These are phyloP conservation scores for Cyprinella venusta DNA, from an alignment of 2,797 vertebrate species.

Conservation along the genomic window DNA sequence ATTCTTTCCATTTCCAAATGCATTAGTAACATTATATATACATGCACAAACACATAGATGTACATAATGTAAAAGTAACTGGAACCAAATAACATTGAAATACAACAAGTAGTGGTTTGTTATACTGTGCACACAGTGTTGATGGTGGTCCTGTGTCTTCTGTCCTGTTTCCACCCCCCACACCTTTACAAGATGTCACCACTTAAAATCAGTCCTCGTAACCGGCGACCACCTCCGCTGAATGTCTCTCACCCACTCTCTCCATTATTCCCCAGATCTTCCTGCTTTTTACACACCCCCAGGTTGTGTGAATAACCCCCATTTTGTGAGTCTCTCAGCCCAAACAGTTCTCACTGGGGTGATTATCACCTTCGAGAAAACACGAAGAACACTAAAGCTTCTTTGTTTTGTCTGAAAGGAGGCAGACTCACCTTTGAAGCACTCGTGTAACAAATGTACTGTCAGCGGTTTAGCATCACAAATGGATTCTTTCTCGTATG, in stretches of 20 bases:
- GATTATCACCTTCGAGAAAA: conserved; percentile 52
- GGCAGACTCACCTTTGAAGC: conserved; percentile 51
- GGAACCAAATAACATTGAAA: background rate
- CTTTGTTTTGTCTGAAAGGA: conserved; percentile 57
- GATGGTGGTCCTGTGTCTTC: background rate
- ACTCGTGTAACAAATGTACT: conserved; percentile 53
- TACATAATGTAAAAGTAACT: background rate
- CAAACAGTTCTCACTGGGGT: conserved; percentile 48
- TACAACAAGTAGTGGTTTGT: background rate
- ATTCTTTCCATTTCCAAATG: background rate
- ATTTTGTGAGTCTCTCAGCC: conserved; percentile 50
- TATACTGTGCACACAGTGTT: background rate
- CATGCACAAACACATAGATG: background rate
- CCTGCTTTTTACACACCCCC: conserved; percentile 32
- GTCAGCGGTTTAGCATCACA: conserved; percentile 56
- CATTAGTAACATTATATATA: background rate
- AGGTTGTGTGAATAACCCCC: conserved; percentile 51
- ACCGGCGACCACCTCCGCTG: conserved; percentile 30
- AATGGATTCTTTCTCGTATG: conserved; percentile 42
- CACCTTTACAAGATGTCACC: conserved; percentile 4
- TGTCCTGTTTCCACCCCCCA: background rate
- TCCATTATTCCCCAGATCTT: conserved; percentile 11
- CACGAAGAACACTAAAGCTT: conserved; percentile 45
- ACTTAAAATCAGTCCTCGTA: conserved; percentile 18
- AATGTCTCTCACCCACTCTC: conserved; percentile 38